Conservation (phyloP, 2,797 vertebrate species). For the Chelon auratus region DNA sequence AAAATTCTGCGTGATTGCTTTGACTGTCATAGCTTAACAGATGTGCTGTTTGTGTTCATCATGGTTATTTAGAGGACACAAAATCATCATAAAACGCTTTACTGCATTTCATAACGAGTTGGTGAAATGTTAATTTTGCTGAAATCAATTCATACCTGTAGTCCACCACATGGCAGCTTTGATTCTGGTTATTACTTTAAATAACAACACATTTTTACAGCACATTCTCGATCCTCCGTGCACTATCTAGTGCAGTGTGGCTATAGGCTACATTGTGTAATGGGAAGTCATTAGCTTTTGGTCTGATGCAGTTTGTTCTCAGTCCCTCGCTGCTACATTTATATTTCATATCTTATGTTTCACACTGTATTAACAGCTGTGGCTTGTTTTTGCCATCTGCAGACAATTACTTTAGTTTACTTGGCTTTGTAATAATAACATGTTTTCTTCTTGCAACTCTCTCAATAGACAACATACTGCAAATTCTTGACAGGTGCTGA, state of each 20-base stretch:
- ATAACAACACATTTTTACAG: constrained; percentile 51
- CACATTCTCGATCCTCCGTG: constrained; percentile 52
- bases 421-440: constrained; percentile 86
- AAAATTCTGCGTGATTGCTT: background rate
- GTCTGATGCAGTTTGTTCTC: constrained; percentile 80
- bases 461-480: constrained; percentile 81
- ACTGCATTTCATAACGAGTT: constrained; percentile 16
- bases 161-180: constrained; percentile 48
- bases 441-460: constrained; percentile 83
- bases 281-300: constrained; percentile 81
- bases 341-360: constrained; percentile 88
- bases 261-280: constrained; percentile 78
- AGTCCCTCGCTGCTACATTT: constrained; percentile 83
- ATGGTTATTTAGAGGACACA: background rate
- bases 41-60: background rate
- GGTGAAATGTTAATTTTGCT: constrained; percentile 30
- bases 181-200: constrained; percentile 62
- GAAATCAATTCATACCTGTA: constrained; percentile 44
- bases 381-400: constrained; percentile 88
- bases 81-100: background rate
- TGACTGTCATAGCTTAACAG: background rate
- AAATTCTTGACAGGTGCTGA: constrained; percentile 86
- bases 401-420: constrained; percentile 86
- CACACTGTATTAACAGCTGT: constrained; percentile 87
- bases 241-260: constrained; percentile 59